Base-by-base conservation (phyloP, 2,797 vertebrate genomes). In the Enteromius trimaculatus region DNA sequence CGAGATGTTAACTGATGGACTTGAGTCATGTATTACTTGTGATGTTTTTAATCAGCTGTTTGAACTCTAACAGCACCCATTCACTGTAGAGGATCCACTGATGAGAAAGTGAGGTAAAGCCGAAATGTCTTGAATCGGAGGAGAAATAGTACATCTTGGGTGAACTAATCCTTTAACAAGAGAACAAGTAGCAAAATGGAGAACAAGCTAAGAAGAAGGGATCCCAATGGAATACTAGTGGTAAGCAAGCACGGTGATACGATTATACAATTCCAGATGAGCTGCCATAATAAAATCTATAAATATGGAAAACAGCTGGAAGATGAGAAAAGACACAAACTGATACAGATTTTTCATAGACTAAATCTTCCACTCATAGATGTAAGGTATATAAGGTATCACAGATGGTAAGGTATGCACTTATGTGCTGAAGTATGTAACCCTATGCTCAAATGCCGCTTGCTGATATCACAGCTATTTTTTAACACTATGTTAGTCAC, bases 401-500 rank as follows among this genome's bases (percentile, higher is more conserved):
- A 69, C 74, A 80, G 21, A 81, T 60, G 79, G 39, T 29, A 77
- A 71, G 19, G 17, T 53, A 70, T 39, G 72, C 58, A 76, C n/a
- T 51, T 71, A 64, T 6, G 19, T 84, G 13, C 77, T 83, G 66
- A 83, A 85, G 65, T 53, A 84, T 44, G 17, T 82, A 85, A 83
- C 82, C 83, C 80, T 53, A 78, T 72, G 72, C 60, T 76, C 62
- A 81, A 79, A 80, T 68, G 16, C 10, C 21, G 21, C 60, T 34
- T 70, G 42, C 62, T 85, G 71, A 80, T 82, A 70, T 83, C 77
- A 87, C 76, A 70, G 66, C 47, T 85, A 66, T 90, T 86, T 85
- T 74, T 84, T 83, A 80, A 83, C 86, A 88, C 68, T 31, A 44
- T 70, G 82, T 87, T 85, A 90, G 88, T 91, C 90, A 90, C 85